Evolutionary conservation across 2,113 vertebrate species (phyloP).

Genomic region (Antechinus flavipes): DNA sequence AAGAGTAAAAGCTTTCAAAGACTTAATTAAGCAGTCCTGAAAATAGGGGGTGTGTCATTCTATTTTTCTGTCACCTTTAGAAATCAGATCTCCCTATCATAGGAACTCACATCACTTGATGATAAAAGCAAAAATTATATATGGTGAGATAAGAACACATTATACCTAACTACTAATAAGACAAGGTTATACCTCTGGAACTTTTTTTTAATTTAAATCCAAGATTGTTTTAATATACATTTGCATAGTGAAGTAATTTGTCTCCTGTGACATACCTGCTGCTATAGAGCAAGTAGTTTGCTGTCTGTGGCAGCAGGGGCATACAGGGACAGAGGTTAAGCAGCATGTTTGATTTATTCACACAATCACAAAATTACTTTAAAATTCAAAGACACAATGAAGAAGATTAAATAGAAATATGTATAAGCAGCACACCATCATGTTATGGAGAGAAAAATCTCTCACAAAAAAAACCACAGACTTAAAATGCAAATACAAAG

Average conservation of each 20-base stretch:
- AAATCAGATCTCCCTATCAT: constrained; percentile 7
- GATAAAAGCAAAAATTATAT: constrained; percentile 57
- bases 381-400: constrained; percentile 45
- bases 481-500: background rate
- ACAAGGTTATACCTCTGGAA: constrained; percentile 21
- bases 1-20: background rate
- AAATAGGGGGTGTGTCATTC: background rate
- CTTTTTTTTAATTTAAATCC: constrained; percentile 5
- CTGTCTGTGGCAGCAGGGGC: constrained; percentile 39
- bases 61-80: constrained; percentile 35
- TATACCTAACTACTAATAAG: constrained; percentile 25
- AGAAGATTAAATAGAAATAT: constrained; percentile 44
- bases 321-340: constrained; percentile 49
- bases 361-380: constrained; percentile 54
- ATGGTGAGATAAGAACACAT: constrained; percentile 72
- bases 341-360: background rate
- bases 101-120: constrained; percentile 52
- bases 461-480: no score
- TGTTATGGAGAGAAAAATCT: background rate
- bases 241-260: constrained; percentile 32
- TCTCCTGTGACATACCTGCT: constrained; percentile 23
- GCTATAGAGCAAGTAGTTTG: constrained; percentile 33
- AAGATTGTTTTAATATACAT: constrained; percentile 26
- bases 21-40: background rate
- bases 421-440: background rate